Evolutionary conservation across 2,797 vertebrate species (phyloP), one percentile per base, ranked within the genome.

Genomic region (Glossophaga mutica): DNA sequence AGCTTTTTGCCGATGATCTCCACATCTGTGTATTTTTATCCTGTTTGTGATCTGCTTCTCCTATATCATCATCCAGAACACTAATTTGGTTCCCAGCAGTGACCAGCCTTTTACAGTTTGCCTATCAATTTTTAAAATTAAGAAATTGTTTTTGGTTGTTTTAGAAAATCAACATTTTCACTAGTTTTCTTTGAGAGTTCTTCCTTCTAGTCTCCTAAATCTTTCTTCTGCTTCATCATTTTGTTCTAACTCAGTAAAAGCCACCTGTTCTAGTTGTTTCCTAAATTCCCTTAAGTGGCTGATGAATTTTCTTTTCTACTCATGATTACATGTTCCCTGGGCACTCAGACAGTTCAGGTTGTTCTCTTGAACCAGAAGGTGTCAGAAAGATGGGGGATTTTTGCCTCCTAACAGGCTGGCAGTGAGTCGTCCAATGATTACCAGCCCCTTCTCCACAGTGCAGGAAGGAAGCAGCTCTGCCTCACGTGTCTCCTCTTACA

Each of bases 221-320:
- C 67, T 93, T 71, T 92, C 77, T 62, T 81, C 84, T 82, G 70
- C 42, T 83, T 91, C 79, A 57, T 89, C 65, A 39, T 92, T 96
- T 48, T 50, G 73, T 78, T 81, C 94, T 76, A 71, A 62, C 92
- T 92, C 85, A 46, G 71, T 92, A 86, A 93, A 85, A 78, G 71
- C 81, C 81, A 94, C 87, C 81, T 95, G 85, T 74, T 96, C 92
- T 89, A 9, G 46, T 79, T 85, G 76, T 93, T 97, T 86, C 85
- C 73, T 83, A 86, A 92, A 90, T 77, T 93, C 77, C 93, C 59
- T 50, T 18, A 92, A 79, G 59, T 94, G 44, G 42, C 18, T 76
- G 52, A 85, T 37, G 59, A 90, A 71, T 76, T 87, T 94, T 94
- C 57, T 85, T 90, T 91, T 91, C 87, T 74, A n/a, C 39, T 86